Conservation (phyloP, 2,888 invertebrate genomes). For the Campoplex nolae region DNA sequence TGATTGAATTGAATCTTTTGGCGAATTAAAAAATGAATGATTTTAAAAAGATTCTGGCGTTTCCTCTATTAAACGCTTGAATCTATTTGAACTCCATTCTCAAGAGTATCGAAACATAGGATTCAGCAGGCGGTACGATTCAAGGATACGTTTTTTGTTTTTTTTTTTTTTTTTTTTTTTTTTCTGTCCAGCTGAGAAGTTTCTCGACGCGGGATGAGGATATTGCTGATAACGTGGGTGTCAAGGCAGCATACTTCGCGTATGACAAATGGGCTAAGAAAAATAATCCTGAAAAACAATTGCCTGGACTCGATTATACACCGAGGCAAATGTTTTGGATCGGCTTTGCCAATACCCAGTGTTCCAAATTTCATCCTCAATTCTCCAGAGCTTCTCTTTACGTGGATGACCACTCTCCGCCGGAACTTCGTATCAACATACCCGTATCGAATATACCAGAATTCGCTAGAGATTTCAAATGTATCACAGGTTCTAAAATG, state of each 20-base stretch:
- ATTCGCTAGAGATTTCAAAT: constrained; percentile 87
- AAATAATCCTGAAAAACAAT: constrained; percentile 88
- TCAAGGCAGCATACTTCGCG: constrained; percentile 7
- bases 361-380: constrained; percentile 86
- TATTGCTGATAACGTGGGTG: constrained; percentile 39
- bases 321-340: constrained; percentile 89
- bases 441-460: constrained; percentile 87
- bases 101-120: too few relatives aligned
- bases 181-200: too few relatives aligned
- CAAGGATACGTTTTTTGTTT: too few relatives aligned
- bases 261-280: constrained; percentile 88
- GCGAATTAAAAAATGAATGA: too few relatives aligned
- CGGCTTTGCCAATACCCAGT: constrained; percentile 88
- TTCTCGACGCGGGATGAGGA: too few relatives aligned
- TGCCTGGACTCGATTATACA: constrained; percentile 90
- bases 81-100: too few relatives aligned
- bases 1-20: too few relatives aligned
- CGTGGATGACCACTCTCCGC: constrained; percentile 89
- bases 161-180: too few relatives aligned
- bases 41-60: too few relatives aligned
- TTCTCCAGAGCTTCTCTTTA: constrained; percentile 87
- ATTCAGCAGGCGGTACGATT: too few relatives aligned
- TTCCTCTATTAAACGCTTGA: too few relatives aligned
- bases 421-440: constrained; percentile 87
- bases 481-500: constrained; percentile 87